A percentile compares a stretch with the other conserved stretches of the same genome.
Evolutionary conservation across 2,888 invertebrate species (phyloP).

Genomic region (Agonopterix subpropinquella): DNA sequence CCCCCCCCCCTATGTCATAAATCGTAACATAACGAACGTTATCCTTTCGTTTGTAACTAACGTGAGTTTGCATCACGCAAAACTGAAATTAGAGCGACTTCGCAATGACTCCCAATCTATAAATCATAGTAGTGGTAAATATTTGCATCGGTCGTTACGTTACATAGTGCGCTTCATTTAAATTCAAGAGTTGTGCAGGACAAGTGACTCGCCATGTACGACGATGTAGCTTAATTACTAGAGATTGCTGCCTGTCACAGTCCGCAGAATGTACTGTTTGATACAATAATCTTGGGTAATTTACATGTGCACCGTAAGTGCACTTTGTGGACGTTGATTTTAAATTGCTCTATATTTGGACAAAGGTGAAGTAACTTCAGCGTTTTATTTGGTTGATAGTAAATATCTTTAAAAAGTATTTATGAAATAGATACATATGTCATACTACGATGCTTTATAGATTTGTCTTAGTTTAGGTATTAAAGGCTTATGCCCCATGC

Average conservation of each 20-base stretch:
- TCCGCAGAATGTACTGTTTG: slow-evolving; percentile 24
- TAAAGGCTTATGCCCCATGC: too few species aligned
- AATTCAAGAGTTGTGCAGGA: slow-evolving; percentile 7
- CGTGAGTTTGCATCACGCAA: too few species aligned
- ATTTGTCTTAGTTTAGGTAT: too few species aligned
- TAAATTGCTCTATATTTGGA: too few species aligned
- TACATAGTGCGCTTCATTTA: slow-evolving; percentile 4
- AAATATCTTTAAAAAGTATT: too few species aligned
- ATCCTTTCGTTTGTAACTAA: too few species aligned
- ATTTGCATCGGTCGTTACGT: slow-evolving; percentile 14
- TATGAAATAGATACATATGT: too few species aligned
- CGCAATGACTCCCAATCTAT: slow-evolving; percentile 11
- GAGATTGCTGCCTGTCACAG: slow-evolving; percentile 30
- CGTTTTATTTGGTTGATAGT: too few species aligned
- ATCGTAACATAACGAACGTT: too few species aligned
- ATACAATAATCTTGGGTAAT: slow-evolving; percentile 34
- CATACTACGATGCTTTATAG: too few species aligned
- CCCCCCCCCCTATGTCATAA: too few species aligned
- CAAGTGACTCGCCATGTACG: slow-evolving; percentile 4
- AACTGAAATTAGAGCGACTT: slow-evolving; percentile 4
- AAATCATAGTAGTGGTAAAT: slow-evolving; percentile 14
- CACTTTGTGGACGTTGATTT: neutral
- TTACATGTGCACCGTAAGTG: slow-evolving; percentile 2
- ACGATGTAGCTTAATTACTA: slow-evolving; percentile 39
- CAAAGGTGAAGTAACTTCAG: too few species aligned